Evolutionary conservation across 92 coral and sea anemone genomes (phyloP).

Genomic region (Porites evermanni): DNA sequence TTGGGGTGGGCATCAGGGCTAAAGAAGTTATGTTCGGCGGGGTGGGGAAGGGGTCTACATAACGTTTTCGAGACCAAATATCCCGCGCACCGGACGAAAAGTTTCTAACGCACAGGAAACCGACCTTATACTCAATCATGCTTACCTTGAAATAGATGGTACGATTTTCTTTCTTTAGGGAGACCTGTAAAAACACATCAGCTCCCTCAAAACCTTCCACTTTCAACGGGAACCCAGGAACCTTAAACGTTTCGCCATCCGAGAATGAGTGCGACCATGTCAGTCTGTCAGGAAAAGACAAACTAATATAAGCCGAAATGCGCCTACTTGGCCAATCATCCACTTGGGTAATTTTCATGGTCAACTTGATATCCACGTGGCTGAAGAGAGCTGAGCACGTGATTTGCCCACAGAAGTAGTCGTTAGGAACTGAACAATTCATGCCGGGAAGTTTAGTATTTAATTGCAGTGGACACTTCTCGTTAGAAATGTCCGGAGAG

Average conservation of each 20-base stretch:
- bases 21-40: too few species aligned
- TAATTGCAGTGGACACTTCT: constrained; percentile 21
- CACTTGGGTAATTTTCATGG: not conserved
- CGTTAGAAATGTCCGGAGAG: too few species aligned
- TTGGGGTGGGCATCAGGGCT: too few species aligned
- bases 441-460: not conserved
- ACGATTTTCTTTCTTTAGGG: constrained; percentile 12
- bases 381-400: constrained; percentile 39
- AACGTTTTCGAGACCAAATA: too few species aligned
- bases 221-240: constrained; percentile 33
- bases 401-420: constrained; percentile 32
- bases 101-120: too few species aligned
- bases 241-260: constrained; percentile 20
- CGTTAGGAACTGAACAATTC: not conserved
- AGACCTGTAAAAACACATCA: constrained; percentile 16
- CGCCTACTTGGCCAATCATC: not conserved
- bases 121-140: not conserved
- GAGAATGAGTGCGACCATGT: constrained; percentile 16
- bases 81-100: too few species aligned
- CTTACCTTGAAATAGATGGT: constrained; percentile 24
- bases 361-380: not conserved
- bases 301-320: constrained; percentile 10
- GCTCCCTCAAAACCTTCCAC: constrained; percentile 3
- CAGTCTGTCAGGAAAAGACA: constrained; percentile 6
- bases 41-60: too few species aligned